Conservation (phyloP, 2,888 invertebrate species). For the Sisyra nigra region DNA sequence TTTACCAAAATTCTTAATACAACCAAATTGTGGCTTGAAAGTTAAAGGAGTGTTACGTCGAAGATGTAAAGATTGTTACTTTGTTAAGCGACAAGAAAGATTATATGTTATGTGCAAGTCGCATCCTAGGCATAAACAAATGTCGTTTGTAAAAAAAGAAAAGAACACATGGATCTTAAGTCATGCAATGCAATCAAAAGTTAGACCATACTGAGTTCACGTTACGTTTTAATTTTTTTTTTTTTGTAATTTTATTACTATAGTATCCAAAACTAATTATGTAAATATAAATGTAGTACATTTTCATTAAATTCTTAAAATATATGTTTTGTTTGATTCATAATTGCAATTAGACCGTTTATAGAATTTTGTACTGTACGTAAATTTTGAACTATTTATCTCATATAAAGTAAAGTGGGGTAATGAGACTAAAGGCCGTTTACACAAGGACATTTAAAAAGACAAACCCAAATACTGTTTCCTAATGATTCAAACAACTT, state of each 20-base stretch:
- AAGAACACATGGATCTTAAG: constrained; percentile 61
- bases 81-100: constrained; percentile 48
- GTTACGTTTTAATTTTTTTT: neutral
- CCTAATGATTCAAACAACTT: too few species aligned
- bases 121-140: constrained; percentile 68
- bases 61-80: constrained; percentile 67
- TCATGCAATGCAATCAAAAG: constrained; percentile 49
- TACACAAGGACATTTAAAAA: too few species aligned
- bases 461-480: too few species aligned
- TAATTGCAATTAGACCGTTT: neutral
- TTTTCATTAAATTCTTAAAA: constrained; percentile 1
- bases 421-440: too few species aligned
- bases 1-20: neutral
- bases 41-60: constrained; percentile 46
- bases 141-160: constrained; percentile 48
- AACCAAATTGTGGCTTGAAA: constrained; percentile 44
- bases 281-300: constrained; percentile 1
- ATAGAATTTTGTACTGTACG: constrained; percentile 1
- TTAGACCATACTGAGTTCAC: constrained; percentile 29
- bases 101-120: constrained; percentile 58
- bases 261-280: neutral
- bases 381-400: constrained; percentile 1
- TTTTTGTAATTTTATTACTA: neutral
- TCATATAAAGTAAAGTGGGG: too few species aligned
- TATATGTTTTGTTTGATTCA: neutral